phyloP scores from a whole-genome alignment of 1,140 invertebrate species.

The Colletes gigas region DNA sequence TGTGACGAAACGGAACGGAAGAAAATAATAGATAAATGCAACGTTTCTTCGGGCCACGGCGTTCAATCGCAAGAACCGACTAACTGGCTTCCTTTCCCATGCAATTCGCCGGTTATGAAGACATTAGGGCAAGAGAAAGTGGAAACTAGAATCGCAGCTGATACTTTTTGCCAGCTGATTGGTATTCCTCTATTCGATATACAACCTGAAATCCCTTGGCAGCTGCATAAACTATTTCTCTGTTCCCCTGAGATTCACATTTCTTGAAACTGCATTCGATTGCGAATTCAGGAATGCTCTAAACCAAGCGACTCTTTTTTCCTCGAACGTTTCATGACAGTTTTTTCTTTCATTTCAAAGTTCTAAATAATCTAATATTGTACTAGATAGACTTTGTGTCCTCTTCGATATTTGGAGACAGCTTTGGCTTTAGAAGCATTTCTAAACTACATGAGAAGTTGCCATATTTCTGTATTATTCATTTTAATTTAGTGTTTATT shows the following conservation, averaged over 20 bases:
- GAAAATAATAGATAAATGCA: background rate
- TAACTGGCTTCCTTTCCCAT: slow-evolving; percentile 4
- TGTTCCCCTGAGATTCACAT: background rate
- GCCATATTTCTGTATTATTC: too few relatives aligned
- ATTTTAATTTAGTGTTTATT: too few relatives aligned
- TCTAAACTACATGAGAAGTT: background rate
- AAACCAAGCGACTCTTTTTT: too few relatives aligned
- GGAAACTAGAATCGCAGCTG: background rate
- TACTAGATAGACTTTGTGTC: too few relatives aligned
- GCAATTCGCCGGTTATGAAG: slow-evolving; percentile 17
- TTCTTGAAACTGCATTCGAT: background rate
- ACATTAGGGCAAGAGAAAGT: slow-evolving; percentile 37
- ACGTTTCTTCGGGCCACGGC: background rate
- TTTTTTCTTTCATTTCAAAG: too few relatives aligned
- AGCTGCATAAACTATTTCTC: background rate
- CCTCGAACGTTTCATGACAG: too few relatives aligned
- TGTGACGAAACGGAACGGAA: background rate
- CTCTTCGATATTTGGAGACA: background rate
- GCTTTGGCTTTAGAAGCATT: background rate
- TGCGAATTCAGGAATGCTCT: background rate
- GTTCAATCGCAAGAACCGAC: background rate
- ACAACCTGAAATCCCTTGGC: background rate
- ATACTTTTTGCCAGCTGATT: slow-evolving; percentile 5
- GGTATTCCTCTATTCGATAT: background rate
- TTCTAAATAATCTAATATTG: too few relatives aligned